Percentiles rank a stretch among this genome's conserved stretches.
Conservation (phyloP, 2,113 vertebrate species). For the Nannospalax galili region DNA sequence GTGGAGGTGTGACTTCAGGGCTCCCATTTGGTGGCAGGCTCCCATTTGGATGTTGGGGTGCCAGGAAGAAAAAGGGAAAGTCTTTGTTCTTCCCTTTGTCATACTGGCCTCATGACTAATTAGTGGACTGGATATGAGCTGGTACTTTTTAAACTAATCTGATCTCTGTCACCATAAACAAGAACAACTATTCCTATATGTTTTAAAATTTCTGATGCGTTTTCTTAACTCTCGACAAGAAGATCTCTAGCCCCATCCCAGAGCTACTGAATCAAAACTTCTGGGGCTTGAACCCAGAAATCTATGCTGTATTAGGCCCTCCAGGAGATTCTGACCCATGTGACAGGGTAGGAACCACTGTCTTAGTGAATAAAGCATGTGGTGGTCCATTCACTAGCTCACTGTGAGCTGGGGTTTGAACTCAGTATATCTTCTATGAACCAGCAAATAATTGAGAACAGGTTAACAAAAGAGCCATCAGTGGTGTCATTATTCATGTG, state of each 20-base stretch:
- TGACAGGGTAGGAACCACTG: background rate
- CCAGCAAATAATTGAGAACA: background rate
- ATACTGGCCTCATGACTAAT: background rate
- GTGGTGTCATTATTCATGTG: background rate
- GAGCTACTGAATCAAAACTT: background rate
- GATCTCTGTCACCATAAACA: background rate
- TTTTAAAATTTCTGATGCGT: background rate
- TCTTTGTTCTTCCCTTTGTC: rapidly evolving
- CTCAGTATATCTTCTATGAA: background rate
- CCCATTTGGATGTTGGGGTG: background rate
- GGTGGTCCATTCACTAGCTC: background rate
- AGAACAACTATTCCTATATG: background rate
- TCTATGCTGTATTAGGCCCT: background rate
- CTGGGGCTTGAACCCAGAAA: no score
- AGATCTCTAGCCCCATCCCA: background rate
- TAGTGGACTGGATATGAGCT: background rate
- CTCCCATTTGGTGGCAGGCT: background rate
- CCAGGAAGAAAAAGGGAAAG: background rate
- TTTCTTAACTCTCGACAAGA: background rate
- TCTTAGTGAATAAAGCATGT: background rate
- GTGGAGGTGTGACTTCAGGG: background rate
- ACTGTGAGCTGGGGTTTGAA: background rate
- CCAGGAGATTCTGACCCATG: background rate
- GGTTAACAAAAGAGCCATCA: background rate
- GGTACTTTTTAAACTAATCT: background rate